Percentiles rank a stretch among this genome's conserved stretches.
Evolutionary conservation across 2,797 vertebrate genomes (phyloP).

Genomic region (Notolepis coatsorum): DNA sequence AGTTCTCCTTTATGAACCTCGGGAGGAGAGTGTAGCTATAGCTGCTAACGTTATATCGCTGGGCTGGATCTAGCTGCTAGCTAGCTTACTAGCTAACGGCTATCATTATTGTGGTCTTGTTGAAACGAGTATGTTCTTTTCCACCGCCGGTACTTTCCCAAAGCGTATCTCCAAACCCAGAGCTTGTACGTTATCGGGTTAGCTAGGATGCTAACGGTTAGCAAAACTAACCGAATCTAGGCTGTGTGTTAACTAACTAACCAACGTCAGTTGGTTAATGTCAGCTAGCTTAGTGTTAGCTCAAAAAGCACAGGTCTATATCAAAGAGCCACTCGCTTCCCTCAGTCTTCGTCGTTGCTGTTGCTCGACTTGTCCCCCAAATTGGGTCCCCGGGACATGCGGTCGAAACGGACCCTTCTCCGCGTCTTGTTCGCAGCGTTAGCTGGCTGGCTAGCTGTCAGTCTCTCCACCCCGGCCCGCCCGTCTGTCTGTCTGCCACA

Average conservation of each 20-base stretch:
- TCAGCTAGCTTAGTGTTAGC: constrained; percentile 57
- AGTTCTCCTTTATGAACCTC: constrained; percentile 62
- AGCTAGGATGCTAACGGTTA: constrained; percentile 17
- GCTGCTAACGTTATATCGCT: constrained; percentile 44
- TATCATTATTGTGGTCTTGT: constrained; percentile 74
- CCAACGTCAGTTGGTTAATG: constrained; percentile 33
- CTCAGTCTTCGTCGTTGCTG: constrained; percentile 26
- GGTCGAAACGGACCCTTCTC: constrained; percentile 48
- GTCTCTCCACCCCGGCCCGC: constrained; percentile 69
- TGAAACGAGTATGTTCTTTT: too few relatives aligned
- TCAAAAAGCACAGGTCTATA: constrained; percentile 25
- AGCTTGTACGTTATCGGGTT: constrained; percentile 11
- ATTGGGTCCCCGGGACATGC: constrained; percentile 35
- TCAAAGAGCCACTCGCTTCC: constrained; percentile 4
- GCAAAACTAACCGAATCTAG: constrained; percentile 19
- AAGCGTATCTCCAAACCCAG: too few relatives aligned
- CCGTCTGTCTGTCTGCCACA: constrained; percentile 3
- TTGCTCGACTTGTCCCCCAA: constrained; percentile 23
- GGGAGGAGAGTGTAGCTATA: constrained; percentile 56
- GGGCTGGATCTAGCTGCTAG: constrained; percentile 59
- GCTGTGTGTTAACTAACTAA: constrained; percentile 49
- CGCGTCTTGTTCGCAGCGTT: constrained; percentile 31
- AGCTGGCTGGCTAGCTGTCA: constrained; percentile 64
- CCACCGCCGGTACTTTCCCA: too few relatives aligned
- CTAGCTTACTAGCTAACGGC: constrained; percentile 71